phyloP scores from a whole-genome alignment of 2,113 vertebrate genomes.

The Suncus etruscus region DNA sequence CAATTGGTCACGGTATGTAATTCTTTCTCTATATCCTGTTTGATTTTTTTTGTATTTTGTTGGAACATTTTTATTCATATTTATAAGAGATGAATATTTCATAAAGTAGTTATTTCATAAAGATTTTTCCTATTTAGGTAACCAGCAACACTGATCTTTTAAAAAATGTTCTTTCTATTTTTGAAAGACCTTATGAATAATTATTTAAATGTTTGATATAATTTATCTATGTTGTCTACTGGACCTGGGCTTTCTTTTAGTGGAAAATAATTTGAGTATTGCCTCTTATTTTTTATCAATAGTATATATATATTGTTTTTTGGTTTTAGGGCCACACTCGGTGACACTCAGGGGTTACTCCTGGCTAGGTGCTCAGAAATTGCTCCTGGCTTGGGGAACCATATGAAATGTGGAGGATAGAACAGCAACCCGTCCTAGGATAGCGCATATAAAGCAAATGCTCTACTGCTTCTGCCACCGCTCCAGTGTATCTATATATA shows the following conservation, averaged over 20 bases:
- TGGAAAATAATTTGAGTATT: not conserved
- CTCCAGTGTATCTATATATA: too few species aligned
- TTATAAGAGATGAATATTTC: not conserved
- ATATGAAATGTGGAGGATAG: too few species aligned
- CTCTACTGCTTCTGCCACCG: too few species aligned
- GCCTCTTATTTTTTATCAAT: not conserved
- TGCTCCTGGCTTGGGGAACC: too few species aligned
- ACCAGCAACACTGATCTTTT: not conserved
- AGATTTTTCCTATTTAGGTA: too few species aligned
- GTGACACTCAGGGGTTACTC: too few species aligned
- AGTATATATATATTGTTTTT: not conserved
- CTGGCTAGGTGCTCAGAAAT: too few species aligned
- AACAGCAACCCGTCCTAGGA: too few species aligned
- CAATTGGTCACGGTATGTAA: not conserved
- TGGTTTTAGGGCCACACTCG: too few species aligned
- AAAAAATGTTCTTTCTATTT: not conserved
- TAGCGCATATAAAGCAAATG: too few species aligned
- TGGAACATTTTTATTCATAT: not conserved
- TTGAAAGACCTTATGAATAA: slow-evolving; percentile 19
- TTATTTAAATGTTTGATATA: not conserved
- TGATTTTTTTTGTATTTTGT: not conserved
- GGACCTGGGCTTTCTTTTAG: not conserved
- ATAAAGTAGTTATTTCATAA: too few species aligned
- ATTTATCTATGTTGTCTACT: not conserved
- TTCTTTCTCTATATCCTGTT: not conserved